Evolutionary conservation across 92 coral and sea anemone genomes (phyloP).

Genomic region (Galaxea fascicularis): DNA sequence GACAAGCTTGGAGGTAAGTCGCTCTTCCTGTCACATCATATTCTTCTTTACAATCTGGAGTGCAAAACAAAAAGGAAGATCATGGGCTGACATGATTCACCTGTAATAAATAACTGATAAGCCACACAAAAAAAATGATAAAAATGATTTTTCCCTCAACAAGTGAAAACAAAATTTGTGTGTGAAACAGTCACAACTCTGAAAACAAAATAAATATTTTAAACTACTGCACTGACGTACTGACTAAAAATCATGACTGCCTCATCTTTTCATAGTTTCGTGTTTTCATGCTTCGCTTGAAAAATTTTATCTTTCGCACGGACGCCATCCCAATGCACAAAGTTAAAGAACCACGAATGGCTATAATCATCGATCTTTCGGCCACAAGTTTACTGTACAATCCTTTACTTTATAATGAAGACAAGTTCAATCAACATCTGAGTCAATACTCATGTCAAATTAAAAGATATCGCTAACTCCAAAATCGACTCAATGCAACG

Average conservation of each 20-base stretch:
- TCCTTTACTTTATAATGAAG: background rate
- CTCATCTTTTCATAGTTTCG: too few species aligned
- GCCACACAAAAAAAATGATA: too few species aligned
- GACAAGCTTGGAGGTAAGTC: conserved; percentile 94
- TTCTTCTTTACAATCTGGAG: conserved; percentile 94
- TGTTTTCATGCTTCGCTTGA: background rate
- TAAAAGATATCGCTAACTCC: too few species aligned
- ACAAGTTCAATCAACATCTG: too few species aligned
- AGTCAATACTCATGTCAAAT: too few species aligned
- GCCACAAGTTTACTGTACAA: too few species aligned
- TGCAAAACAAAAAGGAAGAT: background rate
- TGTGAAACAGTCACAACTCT: too few species aligned
- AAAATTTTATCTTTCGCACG: background rate
- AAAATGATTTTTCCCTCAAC: too few species aligned
- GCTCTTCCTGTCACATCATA: conserved; percentile 97
- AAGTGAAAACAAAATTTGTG: too few species aligned
- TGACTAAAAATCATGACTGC: background rate
- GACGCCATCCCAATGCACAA: background rate
- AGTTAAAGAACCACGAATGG: background rate
- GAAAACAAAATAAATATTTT: too few species aligned
- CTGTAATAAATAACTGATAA: background rate
- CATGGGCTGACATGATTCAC: background rate
- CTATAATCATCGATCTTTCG: background rate
- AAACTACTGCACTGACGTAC: background rate
- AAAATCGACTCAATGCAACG: too few species aligned